Evolutionary conservation across 92 coral and sea anemone species (phyloP).

Genomic region (Heliopora coerulea): DNA sequence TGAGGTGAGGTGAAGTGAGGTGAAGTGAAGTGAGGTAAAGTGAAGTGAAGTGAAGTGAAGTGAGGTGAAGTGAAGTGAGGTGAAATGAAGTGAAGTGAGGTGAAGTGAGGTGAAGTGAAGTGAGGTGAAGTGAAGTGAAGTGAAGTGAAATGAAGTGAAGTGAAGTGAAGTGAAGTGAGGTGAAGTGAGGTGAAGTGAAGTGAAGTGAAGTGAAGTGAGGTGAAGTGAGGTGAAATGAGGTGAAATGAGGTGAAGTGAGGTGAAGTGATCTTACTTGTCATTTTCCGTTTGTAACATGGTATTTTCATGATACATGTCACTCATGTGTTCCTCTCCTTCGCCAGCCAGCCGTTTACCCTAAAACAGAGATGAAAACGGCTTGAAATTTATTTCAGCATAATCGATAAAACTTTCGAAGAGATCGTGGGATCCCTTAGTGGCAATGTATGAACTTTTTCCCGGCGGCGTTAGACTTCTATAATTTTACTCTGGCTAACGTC

Average conservation of each 20-base stretch:
- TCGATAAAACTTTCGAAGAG: too few relatives aligned
- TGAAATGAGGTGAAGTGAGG: neutral
- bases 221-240: conserved; percentile 14
- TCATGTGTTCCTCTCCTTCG: conserved; percentile 78
- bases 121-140: conserved; percentile 13
- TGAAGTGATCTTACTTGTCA: conserved; percentile 69
- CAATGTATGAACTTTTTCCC: too few relatives aligned
- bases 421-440: too few relatives aligned
- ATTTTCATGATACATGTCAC: conserved; percentile 87
- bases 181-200: conserved; percentile 34
- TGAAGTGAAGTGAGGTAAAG: conserved; percentile 38
- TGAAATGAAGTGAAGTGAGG: neutral
- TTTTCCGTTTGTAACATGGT: conserved; percentile 83
- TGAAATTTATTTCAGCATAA: too few relatives aligned
- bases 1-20: conserved; percentile 1
- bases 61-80: conserved; percentile 15
- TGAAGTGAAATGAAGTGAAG: conserved; percentile 22
- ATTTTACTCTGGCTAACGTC: too few relatives aligned
- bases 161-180: conserved; percentile 25
- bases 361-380: neutral
- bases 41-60: conserved; percentile 30
- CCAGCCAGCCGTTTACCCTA: conserved; percentile 87
- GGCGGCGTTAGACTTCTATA: too few relatives aligned
- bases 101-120: neutral
- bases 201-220: conserved; percentile 20